Base-by-base conservation (phyloP, 53 echinoderm and acorn worm species). In the Apostichopus leukothele region DNA sequence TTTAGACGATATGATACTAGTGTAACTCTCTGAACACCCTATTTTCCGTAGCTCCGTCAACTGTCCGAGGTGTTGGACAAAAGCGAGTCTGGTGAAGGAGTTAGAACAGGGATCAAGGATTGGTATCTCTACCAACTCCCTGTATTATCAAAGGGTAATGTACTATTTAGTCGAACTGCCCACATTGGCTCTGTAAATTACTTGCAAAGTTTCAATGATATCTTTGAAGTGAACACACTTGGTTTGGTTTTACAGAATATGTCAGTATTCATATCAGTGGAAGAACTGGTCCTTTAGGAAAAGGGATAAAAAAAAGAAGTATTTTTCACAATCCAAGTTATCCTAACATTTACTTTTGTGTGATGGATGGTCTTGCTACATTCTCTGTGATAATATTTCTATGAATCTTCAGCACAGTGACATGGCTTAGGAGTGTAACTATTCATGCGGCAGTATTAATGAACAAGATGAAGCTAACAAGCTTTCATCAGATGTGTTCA, bases 91-190 rank as follows among this genome's bases (percentile, higher is more conserved):
- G 51, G 79, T 50, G 79, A 79, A 79, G 51, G 79, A 79, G 51
- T 14, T 51, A 16, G 7, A 19, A 52, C 79, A 79, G 79, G 52
- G 77, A 16, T 50, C 77, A 77, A 51, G 25, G 77, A 79, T 79
- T 25, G 79, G 79, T 63, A 52, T 12, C 79, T 52, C 53, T 52
- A 79, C 79, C 79, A 12, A 79, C 79, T 50, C 50, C 79, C 51
- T 79, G 79, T 79, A 63, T 61, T 61, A 51, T 50, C 39, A 78
- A 79, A 79, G 79, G 79, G 79, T 79, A 79, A 79, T 79, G 79
- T 79, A 79, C 79, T 79, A 51, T 63, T 63, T 63, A 13, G 63
- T 63, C 63, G 63, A 13, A 4, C 63, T 7, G 16, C 63, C 63
- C 11, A 63, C 63, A 63, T 13, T 13, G 63, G 63, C 12, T 63